Base-by-base conservation (phyloP, 2,888 invertebrate genomes). In the Caenorhabditis drosophilae region DNA sequence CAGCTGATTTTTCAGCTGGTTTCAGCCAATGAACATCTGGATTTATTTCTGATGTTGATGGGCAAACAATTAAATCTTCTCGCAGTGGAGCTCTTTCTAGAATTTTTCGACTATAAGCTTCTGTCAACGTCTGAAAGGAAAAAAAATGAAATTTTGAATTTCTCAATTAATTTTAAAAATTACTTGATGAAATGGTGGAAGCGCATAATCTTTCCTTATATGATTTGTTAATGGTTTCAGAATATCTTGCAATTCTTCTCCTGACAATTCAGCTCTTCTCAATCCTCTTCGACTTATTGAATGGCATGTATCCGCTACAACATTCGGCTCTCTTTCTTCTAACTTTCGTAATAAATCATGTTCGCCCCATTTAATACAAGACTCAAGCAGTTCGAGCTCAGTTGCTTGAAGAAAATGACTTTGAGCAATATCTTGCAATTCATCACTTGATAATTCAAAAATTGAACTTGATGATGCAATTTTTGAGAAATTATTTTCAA, bases 331-430 rank as follows among this genome's bases (percentile, higher is more conserved):
- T 25, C 61, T 7, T n/a, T 67, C 67, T 26, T 92, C 92, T 88
- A 92, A 90, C 60, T 91, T 88, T 70, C 88, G 89, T 78, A 89
- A 90, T 72, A 92, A 87, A 83, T 91, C 91, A 79, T 91, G 89
- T 84, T 93, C 92, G 41, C 92, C 92, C 93, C 93, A 93, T 83
- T 90, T 90, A 44, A 93, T 87, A 49, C 92, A 90, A 50, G 92
- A 90, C 81, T 90, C 89, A 70, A 96, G 87, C 3, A 94, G 90
- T 85, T 93, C 93, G 78, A 92, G 86, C 86, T 96, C 73, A 3
- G 58, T 58, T 15, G 34, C 16, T 47, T 70, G 70, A 0, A 62
- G 31, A 41, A 70, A 70, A 38, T 70, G 70, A 27, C 59, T 62
- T 1, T 22, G 16, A 1, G 55, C 44, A 0, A 70, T 12, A 15